Evolutionary conservation across 2,888 invertebrate species (phyloP), one percentile per base, ranked within the genome.

Genomic region (Congeria kusceri): DNA sequence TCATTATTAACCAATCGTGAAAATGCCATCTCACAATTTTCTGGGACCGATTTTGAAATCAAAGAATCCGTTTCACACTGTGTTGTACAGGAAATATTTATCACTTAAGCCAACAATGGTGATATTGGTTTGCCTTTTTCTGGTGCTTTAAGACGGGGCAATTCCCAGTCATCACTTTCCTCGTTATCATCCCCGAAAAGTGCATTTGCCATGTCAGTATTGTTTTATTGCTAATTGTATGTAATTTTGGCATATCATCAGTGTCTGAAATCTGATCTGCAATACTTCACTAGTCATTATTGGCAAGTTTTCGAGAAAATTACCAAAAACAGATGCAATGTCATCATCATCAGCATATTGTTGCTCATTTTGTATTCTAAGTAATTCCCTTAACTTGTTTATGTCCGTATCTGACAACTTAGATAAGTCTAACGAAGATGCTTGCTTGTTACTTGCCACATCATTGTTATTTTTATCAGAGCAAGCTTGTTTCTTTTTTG

Each of bases 71-170:
- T 63, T 4, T 75, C 64, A 64, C 75, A 75, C 20, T 44, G 57
- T 20, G 68, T n/a, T 32, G 75, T 68, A 27, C 75, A 68, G n/a
- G 75, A 39, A 5, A 46, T 13, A 49, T 69, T 68, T 0, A 68
- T 49, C 13, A 32, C 32, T n/a, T 53, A 47, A 13, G 73, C 67
- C 23, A 74, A 28, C 3, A 47, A 66, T 25, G 3, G 0, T 1
- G 62, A 27, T 0, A 67, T 62, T 7, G 73, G 32, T n/a, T 67
- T 53, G 4, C 61, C 67, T 56, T 74, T 74, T 7, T 56, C 53
- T 15, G 53, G 53, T 0, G 62, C 27, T 46, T 67, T 74, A 18
- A 62, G 9, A 15, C 53, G 49, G 23, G 61, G 67, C 9, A 67
- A 18, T 4, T 49, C 25, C 59, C 67, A 74, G 0, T 59, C 66